Evolutionary conservation across 2,797 vertebrate genomes (phyloP).

Genomic region (Pseudochirops cupreus): DNA sequence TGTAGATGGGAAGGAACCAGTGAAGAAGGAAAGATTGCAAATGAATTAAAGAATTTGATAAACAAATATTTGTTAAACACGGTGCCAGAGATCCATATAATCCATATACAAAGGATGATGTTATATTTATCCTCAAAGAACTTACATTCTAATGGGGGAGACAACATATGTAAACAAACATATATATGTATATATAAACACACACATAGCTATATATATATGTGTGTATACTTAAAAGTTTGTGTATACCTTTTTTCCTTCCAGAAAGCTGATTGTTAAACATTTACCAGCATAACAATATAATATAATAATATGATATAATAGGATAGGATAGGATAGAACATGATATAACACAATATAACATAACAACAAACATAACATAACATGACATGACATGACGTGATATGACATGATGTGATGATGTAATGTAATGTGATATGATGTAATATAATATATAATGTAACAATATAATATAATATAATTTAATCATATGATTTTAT

Average conservation of each 20-base stretch:
- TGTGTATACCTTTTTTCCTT: neutral
- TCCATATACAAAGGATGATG: neutral
- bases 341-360: too few relatives aligned
- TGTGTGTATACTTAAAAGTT: neutral
- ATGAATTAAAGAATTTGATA: neutral
- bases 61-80: neutral
- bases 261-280: slow-evolving; percentile 20
- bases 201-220: neutral
- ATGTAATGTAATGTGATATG: too few relatives aligned
- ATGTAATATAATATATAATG: too few relatives aligned
- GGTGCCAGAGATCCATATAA: neutral
- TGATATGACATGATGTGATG: too few relatives aligned
- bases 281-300: neutral
- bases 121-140: neutral
- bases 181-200: neutral
- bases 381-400: too few relatives aligned
- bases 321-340: too few relatives aligned
- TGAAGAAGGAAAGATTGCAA: neutral
- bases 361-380: too few relatives aligned
- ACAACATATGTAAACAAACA: neutral
- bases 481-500: too few relatives aligned
- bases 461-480: too few relatives aligned
- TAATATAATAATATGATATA: neutral
- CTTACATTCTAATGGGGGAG: neutral
- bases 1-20: neutral